Evolutionary conservation across 2,113 vertebrate species (phyloP), one percentile per base, ranked within the genome.

Genomic region (Hyla sarda): DNA sequence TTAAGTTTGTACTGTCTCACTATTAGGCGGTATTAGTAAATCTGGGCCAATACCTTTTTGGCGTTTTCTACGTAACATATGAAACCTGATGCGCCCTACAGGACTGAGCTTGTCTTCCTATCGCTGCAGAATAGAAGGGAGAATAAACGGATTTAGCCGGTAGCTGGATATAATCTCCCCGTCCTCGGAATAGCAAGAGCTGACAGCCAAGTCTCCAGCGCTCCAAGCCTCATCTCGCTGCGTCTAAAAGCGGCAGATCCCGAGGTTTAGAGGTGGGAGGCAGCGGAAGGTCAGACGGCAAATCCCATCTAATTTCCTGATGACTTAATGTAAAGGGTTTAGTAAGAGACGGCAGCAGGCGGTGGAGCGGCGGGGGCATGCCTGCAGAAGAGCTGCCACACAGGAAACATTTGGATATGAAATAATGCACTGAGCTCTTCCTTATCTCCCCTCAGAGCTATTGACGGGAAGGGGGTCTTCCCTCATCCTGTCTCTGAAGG

Each of bases 261-360:
- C 28, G 58, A 82, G 52, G 65, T 56, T 81, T 73, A 86, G 85
- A 34, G 85, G 30, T 82, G 78, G 78, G 45, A 82, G 78, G 67
- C 77, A 82, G 52, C 52, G 77, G 77, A 87, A 87, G 85, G 85
- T 87, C 85, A 87, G 52, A 62, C 67, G n/a, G 78, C 25, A 87
- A 87, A 87, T 87, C 84, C 84, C 65, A 56, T 86, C 78, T 87
- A 78, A 87, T 87, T 87, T 87, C 85, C 85, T 82, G 85, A 87
- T 74, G 77, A 72, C 85, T 87, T 48, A 73, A 82, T 45, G 85
- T 82, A 81, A 82, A 74, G 78, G 67, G 78, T 82, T 87, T 87
- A 86, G 78, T 19, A 37, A 28, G 37, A 87, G 78, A 41, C 41
- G 41, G 48, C 67, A 62, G 78, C 69, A 74, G 78, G 85, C 73